Percentiles rank a stretch among this genome's conserved stretches.
phyloP scores from a whole-genome alignment of 1,140 invertebrate genomes.

The Neodiprion pinetum region DNA sequence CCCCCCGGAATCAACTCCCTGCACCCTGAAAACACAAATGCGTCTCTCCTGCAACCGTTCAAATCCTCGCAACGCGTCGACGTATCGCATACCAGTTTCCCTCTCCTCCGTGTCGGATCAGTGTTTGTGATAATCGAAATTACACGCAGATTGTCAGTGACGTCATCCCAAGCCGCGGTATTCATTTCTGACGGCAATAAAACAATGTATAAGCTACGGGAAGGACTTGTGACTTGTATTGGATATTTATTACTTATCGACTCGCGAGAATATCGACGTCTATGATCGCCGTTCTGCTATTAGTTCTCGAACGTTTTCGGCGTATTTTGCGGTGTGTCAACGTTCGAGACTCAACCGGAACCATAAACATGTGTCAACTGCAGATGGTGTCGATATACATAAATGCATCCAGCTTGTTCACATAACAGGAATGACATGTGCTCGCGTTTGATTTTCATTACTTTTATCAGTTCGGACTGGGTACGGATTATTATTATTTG shows the following conservation, averaged over 20 bases:
- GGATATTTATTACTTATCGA: too few species aligned
- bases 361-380: not conserved
- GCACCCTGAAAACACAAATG: not conserved
- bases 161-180: not conserved
- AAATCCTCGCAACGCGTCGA: not conserved
- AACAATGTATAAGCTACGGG: not conserved
- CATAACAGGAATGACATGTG: too few species aligned
- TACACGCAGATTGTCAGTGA: not conserved
- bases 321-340: not conserved
- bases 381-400: not conserved
- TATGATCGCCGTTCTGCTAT: too few species aligned
- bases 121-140: not conserved
- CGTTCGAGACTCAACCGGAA: not conserved
- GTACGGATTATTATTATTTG: too few species aligned
- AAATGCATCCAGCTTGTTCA: not conserved
- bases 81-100: not conserved
- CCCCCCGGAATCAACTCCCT: too few species aligned
- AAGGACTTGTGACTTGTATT: too few species aligned
- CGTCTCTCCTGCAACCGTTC: not conserved
- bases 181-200: not conserved
- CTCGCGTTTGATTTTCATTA: too few species aligned
- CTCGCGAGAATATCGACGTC: too few species aligned
- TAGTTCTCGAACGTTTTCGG: too few species aligned
- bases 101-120: not conserved
- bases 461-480: too few species aligned